Evolutionary conservation across 2,113 vertebrate species (phyloP), one percentile per base, ranked within the genome.

Genomic region (Parus major): DNA sequence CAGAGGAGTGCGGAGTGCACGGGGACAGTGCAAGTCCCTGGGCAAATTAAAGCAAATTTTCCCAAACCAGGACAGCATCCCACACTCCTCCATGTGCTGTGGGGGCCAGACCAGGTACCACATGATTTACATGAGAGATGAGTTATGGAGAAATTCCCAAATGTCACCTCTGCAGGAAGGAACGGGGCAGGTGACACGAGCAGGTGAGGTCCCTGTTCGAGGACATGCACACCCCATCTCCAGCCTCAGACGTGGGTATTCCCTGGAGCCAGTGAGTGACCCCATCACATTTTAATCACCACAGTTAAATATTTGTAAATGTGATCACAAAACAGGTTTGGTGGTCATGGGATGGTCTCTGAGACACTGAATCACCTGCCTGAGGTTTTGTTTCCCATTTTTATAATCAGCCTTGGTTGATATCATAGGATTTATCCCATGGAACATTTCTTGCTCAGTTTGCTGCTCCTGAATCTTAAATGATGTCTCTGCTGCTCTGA

Each of bases 51-150:
- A 39, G 11, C 39, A 39, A 39, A 39, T 39, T 39, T 39, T 11
- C 39, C 39, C 39, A 39, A 39, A 39, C 39, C 39, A 39, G 39
- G 39, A 39, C 39, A 18, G 29, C 49, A 16, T 17, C 56, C 52
- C 75, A 80, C 21, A 12, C 47, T 35, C 60, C n/a, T 33, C 53
- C 46, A 2, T 2, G 7, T 2, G 20, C 41, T 50, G 49, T 4
- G 0, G 0, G 39, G 35, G 41, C 42, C 86, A 56, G 42, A 10
- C 36, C 0, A 28, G 39, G 15, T 6, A 39, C n/a, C 2, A 1
- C 20, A 23, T 0, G 2, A 52, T 41, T 31, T 15, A 52, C 29
- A 16, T 1, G 2, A 41, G 46, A 0, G 1, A 10, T 1, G 6
- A 89, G 20, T 68, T 41, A 49, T 2, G 14, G 81, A 49, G 70